Evolutionary conservation across 2,888 invertebrate species (phyloP), one percentile per base, ranked within the genome.

Genomic region (Diarsia mendica): DNA sequence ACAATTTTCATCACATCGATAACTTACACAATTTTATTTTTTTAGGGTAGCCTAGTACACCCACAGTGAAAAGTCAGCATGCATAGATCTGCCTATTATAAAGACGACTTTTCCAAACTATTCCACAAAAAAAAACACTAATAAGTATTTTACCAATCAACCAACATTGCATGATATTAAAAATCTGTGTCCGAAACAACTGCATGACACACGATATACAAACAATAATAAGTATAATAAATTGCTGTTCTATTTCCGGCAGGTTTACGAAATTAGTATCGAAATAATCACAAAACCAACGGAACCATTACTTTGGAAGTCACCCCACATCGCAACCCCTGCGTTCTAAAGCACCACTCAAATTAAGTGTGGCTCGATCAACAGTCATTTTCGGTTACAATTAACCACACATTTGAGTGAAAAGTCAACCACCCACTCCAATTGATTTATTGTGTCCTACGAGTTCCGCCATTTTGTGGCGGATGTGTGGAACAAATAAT

Each of bases 351-450:
- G 94, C 94, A 95, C 95, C 96, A 96, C 96, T 96, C 96, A 96
- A 96, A 96, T 96, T 96, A 96, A 96, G 96, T 96, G 96, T 94
- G 94, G 94, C 95, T 95, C 96, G 96, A 96, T 96, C 96, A 96
- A 96, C 96, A 96, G 95, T 96, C 95, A 96, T 96, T 96, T 96
- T 96, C 95, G 96, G 96, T 96, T 96, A 96, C 96, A 96, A 96
- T 96, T 96, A 96, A 96, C 96, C 95, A 95, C 96, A 96, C 96
- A 95, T 96, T 96, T 95, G 96, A 96, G 96, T 96, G 95, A 96
- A 96, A 96, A 96, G 96, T 96, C 96, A 96, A 96, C 96, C 96
- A 96, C 96, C 96, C 96, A 96, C 96, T 96, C 95, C 96, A 96
- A 96, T 96, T 96, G 96, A 96, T 96, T 96, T 96, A 96, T 96